Evolutionary conservation across 1,140 invertebrate genomes (phyloP), one percentile per base, ranked within the genome.

Genomic region (Drosophila persimilis): DNA sequence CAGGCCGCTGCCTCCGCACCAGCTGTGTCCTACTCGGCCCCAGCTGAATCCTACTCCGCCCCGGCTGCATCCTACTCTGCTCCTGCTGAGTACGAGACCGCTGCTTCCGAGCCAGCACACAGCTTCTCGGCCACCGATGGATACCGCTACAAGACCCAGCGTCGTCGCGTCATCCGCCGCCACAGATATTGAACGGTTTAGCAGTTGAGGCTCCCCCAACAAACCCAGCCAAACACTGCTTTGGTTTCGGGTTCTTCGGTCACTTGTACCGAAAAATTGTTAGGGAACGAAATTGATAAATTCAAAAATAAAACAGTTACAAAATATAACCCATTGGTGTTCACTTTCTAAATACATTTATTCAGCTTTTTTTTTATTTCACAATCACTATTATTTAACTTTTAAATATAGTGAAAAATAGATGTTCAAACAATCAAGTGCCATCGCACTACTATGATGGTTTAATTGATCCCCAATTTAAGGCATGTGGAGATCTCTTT

Each of bases 141-240:
- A 48, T 86, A 86, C 77, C 81, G 81, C 61, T 86, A 86, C 77
- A 86, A 69, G 77, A 86, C 81, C 67, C 69, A 77, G 8, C 77
- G 77, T 64, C 79, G 79, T 74, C 81, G 81, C 60, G 77, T 86
- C 61, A 17, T 86, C 73, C 80, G 80, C 26, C 86, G 86, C 52
- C 85, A 72, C 72, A 75, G 69, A 58, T 85, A 66, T 61, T 88
- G 88, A 77, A 70, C 56, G 55, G 58, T 31, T 26, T 26, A 58
- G 54, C 44, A 44, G 50, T 55, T 61, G 73, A 77, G 69, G 78
- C 74, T 77, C 20, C 58, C 63, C 61, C 67, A 50, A 6, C 52
- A 45, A 45, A 69, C 60, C 69, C 22, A 48, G 41, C 26, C 69
- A 67, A 70, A 58, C 61, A 35, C 43, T 20, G 24, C 35, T 41